phyloP scores from a whole-genome alignment of 2,797 vertebrate genomes.

The Vireo griseus region DNA sequence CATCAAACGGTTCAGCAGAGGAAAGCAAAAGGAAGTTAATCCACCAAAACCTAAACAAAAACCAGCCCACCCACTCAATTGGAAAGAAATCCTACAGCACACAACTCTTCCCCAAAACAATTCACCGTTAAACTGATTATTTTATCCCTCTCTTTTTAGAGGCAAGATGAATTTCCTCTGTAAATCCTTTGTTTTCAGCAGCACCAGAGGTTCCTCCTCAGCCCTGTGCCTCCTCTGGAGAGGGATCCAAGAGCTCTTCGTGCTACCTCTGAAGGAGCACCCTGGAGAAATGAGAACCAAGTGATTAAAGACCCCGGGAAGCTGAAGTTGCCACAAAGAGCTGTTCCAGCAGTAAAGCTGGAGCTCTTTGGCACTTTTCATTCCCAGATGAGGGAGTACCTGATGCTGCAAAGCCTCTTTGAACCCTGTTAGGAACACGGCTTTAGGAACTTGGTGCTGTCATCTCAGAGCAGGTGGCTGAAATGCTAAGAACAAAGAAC shows the following conservation, averaged over 20 bases:
- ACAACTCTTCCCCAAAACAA: not conserved
- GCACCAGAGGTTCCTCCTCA: not conserved
- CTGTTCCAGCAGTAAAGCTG: not conserved
- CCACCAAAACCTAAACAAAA: not conserved
- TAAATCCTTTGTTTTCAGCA: not conserved
- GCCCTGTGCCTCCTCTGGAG: not conserved
- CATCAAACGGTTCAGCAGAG: not conserved
- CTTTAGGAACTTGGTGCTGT: not conserved
- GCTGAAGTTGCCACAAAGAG: not conserved
- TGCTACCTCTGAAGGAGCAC: not conserved
- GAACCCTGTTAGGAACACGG: not conserved
- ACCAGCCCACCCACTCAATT: not conserved
- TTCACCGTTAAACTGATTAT: not conserved
- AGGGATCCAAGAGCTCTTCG: accelerated
- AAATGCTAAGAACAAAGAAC: not conserved
- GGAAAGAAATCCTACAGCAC: not conserved
- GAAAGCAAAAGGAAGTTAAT: not conserved
- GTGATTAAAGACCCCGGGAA: accelerated
- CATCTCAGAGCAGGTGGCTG: not conserved
- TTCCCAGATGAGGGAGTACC: accelerated
- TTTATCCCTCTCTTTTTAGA: not conserved
- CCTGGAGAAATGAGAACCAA: accelerated
- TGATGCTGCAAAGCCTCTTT: not conserved
- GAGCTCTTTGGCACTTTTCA: not conserved
- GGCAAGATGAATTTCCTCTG: not conserved